phyloP scores from a whole-genome alignment of 2,113 vertebrate genomes.

The Salvelinus alpinus region DNA sequence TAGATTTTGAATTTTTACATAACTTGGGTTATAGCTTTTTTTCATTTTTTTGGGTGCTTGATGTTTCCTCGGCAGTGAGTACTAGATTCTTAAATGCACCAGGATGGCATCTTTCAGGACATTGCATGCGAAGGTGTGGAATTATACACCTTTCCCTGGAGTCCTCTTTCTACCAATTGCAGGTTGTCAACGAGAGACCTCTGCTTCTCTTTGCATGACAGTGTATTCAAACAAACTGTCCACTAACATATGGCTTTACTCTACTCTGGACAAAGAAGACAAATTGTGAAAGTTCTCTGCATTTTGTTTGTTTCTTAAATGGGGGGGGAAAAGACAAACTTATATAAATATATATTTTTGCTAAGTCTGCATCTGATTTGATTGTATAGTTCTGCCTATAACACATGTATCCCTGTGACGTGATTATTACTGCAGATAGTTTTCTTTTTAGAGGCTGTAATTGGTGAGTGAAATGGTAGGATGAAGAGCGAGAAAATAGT shows the following conservation, averaged over 20 bases:
- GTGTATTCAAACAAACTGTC: slow-evolving; percentile 57
- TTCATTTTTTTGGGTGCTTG: slow-evolving; percentile 45
- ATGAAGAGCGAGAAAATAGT: slow-evolving; percentile 25
- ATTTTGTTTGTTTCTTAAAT: slow-evolving; percentile 57
- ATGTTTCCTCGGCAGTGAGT: slow-evolving; percentile 54
- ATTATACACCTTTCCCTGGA: slow-evolving; percentile 31
- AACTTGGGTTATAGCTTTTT: background rate
- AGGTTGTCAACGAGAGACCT: slow-evolving; percentile 43
- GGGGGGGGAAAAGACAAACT: slow-evolving; percentile 55
- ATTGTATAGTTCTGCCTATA: slow-evolving; percentile 69
- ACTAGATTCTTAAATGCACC: slow-evolving; percentile 56
- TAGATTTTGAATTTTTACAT: slow-evolving; percentile 29
- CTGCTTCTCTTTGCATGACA: slow-evolving; percentile 69
- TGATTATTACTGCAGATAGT: slow-evolving; percentile 51
- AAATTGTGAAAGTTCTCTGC: slow-evolving; percentile 68
- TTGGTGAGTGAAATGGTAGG: slow-evolving; percentile 21
- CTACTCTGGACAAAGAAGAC: slow-evolving; percentile 66
- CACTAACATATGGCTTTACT: slow-evolving; percentile 70
- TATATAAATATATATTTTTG: slow-evolving; percentile 81
- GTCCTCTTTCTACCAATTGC: slow-evolving; percentile 39
- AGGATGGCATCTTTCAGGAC: slow-evolving; percentile 53
- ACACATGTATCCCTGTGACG: slow-evolving; percentile 47
- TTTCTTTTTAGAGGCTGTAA: slow-evolving; percentile 34
- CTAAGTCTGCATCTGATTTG: slow-evolving; percentile 73
- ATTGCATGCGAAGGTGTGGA: slow-evolving; percentile 65